A percentile compares a stretch with the other conserved stretches of the same genome.
Evolutionary conservation across 2,888 invertebrate species (phyloP).

Genomic region (Agrochola lota): DNA sequence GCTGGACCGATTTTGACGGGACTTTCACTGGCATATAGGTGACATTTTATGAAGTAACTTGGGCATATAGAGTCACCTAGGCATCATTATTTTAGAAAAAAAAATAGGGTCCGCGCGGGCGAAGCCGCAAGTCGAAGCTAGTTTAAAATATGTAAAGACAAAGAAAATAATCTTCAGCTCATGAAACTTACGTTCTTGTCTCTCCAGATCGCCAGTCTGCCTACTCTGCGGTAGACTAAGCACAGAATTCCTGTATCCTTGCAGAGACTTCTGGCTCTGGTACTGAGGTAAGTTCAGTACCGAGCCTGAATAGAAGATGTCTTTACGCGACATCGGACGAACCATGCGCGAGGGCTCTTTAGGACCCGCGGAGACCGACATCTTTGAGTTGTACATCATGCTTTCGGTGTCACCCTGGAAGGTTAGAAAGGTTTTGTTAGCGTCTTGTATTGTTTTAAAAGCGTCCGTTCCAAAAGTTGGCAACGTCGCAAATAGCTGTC

Average conservation of each 20-base stretch:
- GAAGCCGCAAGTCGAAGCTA: too few species aligned
- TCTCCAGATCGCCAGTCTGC: conserved; percentile 92
- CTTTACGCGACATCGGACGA: conserved; percentile 97
- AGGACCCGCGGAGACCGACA: conserved; percentile 88
- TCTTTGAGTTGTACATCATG: conserved; percentile 92
- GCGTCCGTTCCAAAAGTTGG: too few species aligned
- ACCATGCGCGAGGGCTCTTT: conserved; percentile 92
- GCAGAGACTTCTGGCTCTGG: conserved; percentile 97
- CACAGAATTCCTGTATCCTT: conserved; percentile 97
- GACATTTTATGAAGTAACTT: too few species aligned
- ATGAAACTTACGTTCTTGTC: conserved; percentile 92
- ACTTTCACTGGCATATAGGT: too few species aligned
- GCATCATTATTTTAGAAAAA: too few species aligned
- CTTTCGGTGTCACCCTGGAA: conserved; percentile 92
- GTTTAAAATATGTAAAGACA: too few species aligned
- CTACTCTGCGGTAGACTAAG: conserved; percentile 95
- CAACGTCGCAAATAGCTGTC: too few species aligned
- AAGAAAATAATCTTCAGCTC: not conserved
- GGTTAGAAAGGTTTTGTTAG: not conserved
- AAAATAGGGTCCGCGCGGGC: too few species aligned
- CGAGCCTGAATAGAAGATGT: conserved; percentile 99
- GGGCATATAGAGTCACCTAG: too few species aligned
- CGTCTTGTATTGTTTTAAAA: not conserved
- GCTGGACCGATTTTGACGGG: too few species aligned
- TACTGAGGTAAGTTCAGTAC: conserved; percentile 98